Conservation (phyloP, 2,113 vertebrate species). For the Antigone vipio region DNA sequence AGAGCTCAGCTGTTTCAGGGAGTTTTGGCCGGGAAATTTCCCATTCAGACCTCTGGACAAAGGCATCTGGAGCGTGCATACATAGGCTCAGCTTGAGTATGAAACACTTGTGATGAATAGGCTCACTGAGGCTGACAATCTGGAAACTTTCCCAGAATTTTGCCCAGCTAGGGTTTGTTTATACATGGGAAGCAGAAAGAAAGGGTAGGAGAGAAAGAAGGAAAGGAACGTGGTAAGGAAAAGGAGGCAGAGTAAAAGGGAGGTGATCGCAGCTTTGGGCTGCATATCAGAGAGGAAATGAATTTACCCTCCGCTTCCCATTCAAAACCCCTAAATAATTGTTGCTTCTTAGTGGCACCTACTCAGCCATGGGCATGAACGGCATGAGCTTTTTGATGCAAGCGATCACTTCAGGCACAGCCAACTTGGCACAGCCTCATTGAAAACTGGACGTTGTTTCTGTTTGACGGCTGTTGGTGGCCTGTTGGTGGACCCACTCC, state of each 20-base stretch:
- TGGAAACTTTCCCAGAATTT: conserved; percentile 57
- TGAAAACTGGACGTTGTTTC: background rate
- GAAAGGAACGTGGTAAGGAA: background rate
- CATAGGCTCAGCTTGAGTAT: conserved; percentile 20
- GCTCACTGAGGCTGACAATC: conserved; percentile 33
- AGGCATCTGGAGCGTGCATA: conserved; percentile 12
- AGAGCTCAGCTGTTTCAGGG: conserved; percentile 29
- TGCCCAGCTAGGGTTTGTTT: conserved; percentile 35
- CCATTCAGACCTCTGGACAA: conserved; percentile 39
- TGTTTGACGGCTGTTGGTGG: conserved; percentile 45
- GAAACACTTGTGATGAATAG: conserved; percentile 56
- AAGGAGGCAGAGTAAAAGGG: background rate
- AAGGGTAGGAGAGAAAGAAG: background rate
- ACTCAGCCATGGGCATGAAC: background rate
- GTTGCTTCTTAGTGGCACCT: background rate
- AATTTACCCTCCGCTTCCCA: background rate
- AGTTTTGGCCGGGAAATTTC: conserved; percentile 30
- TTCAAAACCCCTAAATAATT: background rate
- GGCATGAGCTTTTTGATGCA: background rate
- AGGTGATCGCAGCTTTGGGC: background rate
- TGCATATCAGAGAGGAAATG: background rate
- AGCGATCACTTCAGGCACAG: background rate
- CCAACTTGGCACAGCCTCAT: background rate
- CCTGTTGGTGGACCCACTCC: conserved; percentile 46
- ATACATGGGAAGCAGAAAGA: conserved; percentile 1